Evolutionary conservation across 2,113 vertebrate species (phyloP), one percentile per base, ranked within the genome.

Genomic region (Camelus dromedarius): DNA sequence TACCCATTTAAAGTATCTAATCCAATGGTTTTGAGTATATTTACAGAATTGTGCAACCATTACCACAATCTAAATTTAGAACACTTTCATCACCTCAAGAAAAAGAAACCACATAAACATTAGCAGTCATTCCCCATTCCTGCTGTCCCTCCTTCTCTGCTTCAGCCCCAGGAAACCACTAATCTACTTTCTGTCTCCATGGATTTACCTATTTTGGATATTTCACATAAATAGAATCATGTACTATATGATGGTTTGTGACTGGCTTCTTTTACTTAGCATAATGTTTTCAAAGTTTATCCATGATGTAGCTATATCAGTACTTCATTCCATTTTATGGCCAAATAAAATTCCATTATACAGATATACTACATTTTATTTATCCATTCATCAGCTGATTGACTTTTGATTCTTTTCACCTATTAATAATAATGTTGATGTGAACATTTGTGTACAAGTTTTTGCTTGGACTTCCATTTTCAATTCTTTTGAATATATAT

Each of bases 201-300:
- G 56, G 38, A 81, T 75, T 84, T 96, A 56, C 35, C 42, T 91
- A 84, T 79, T 66, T n/a, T 81, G 32, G 24, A 60, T 9, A 77
- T 94, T 88, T 93, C 18, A 90, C 16, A 54, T 75, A 87, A 94
- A 70, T 72, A 28, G 46, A 83, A 79, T 93, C 32, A 96, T 93
- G 20, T 13, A 35, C 14, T 60, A 46, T 67, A 56, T 56, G 20
- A 54, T 88, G 35, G n/a, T 91, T 95, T 85, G 38, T 85, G 42
- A 72, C 22, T 85, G 32, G 10, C 2, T 76, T 89, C 6, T 95
- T 97, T 94, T 50, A 70, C n/a, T 69, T 91, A 86, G 9, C 38
- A 96, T 70, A 76, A 91, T n/a, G 54, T 54, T 87, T 95, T 76
- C 24, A 88, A 69, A 20, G 20, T 93, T 94, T 87, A 76, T 62